Evolutionary conservation across 2,797 vertebrate species (phyloP).

Genomic region (Sebastes oblongus): DNA sequence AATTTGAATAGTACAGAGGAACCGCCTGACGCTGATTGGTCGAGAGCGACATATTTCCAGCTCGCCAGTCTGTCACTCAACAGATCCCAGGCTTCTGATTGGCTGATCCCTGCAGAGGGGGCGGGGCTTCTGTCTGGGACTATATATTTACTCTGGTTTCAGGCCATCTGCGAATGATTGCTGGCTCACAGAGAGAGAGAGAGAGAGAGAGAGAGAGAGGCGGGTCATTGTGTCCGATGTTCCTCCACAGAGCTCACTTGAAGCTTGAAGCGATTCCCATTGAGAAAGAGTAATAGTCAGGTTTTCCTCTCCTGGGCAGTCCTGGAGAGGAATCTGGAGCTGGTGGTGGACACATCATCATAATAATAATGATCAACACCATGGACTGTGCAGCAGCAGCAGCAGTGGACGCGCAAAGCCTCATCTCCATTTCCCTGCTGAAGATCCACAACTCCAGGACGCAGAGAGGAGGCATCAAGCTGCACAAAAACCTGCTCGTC

Average conservation of each 20-base stretch:
- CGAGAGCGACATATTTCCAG: conserved; percentile 35
- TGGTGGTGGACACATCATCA: not conserved
- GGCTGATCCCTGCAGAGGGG: conserved; percentile 44
- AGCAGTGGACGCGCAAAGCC: conserved; percentile 91
- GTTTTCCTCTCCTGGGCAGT: conserved; percentile 1
- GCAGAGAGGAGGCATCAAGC: conserved; percentile 96
- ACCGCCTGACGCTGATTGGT: conserved; percentile 87
- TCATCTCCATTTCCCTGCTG: conserved; percentile 94
- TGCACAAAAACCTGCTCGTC: conserved; percentile 98
- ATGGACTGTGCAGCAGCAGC: conserved; percentile 84
- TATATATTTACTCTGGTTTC: conserved; percentile 80
- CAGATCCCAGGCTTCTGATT: conserved; percentile 48
- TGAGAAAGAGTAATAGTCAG: conserved; percentile 52
- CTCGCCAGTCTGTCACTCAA: conserved; percentile 66
- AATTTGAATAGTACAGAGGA: conserved; percentile 88
- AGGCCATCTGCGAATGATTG: conserved; percentile 81
- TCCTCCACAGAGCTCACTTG: conserved; percentile 74
- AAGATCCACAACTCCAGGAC: conserved; percentile 97
- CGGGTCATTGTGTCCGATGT: conserved; percentile 71
- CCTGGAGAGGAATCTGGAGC: conserved; percentile 4
- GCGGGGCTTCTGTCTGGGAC: conserved; percentile 44
- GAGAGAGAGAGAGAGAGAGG: conserved; percentile 17
- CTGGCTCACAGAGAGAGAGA: conserved; percentile 47
- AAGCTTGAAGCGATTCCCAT: conserved; percentile 63
- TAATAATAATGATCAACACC: conserved; percentile 69